Conservation (phyloP, 2,797 vertebrate species). For the Sardinella longiceps region DNA sequence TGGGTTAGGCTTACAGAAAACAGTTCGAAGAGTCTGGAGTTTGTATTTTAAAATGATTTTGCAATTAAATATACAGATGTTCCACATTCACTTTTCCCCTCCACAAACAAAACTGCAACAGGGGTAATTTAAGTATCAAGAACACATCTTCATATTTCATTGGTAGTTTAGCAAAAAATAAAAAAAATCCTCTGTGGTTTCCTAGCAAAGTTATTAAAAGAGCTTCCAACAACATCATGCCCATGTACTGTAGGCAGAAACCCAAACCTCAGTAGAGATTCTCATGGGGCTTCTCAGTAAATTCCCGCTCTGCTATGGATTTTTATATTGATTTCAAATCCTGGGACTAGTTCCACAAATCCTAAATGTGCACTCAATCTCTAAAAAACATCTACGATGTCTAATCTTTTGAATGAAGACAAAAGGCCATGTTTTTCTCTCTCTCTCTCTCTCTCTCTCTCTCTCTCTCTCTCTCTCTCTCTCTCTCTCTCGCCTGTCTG, state of each 20-base stretch:
- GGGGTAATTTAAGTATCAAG: not conserved
- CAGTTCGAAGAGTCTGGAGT: conserved; percentile 35
- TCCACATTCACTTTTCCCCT: not conserved
- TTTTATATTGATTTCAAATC: conserved; percentile 70
- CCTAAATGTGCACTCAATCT: conserved; percentile 64
- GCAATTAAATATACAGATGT: not conserved
- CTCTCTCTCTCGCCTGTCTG: conserved; percentile 1
- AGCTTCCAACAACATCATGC: conserved; percentile 47
- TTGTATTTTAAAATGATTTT: not conserved
- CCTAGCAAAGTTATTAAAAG: not conserved
- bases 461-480: no score
- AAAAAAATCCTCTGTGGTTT: not conserved
- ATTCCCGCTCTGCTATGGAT: conserved; percentile 58
- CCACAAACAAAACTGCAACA: not conserved
- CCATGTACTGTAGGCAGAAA: conserved; percentile 14
- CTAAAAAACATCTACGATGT: conserved; percentile 60
- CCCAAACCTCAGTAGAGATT: conserved; percentile 40
- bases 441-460: no score
- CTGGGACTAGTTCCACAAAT: conserved; percentile 61
- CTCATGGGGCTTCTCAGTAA: conserved; percentile 56
- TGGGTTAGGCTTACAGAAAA: conserved; percentile 51
- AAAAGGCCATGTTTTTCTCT: conserved; percentile 57
- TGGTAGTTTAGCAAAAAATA: not conserved
- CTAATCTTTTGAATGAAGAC: conserved; percentile 70
- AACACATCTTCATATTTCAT: not conserved